Percentiles rank a stretch among this genome's conserved stretches.
Evolutionary conservation across 1,140 invertebrate species (phyloP).

Genomic region (Vanessa atalanta): DNA sequence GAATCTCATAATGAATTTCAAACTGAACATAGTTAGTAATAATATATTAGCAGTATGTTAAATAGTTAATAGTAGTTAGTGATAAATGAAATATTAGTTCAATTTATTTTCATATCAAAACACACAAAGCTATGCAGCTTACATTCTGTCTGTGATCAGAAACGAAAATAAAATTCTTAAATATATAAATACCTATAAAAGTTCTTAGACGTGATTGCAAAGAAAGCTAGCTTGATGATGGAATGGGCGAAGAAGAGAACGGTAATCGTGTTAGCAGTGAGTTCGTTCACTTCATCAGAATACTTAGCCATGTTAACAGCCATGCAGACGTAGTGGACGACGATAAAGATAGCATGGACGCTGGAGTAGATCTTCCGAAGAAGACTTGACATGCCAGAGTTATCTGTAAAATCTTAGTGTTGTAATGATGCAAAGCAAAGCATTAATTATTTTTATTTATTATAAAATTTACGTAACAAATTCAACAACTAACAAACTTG

Average conservation of each 20-base stretch:
- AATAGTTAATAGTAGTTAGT: too few species aligned
- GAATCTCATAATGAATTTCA: too few species aligned
- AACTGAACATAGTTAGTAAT: too few species aligned
- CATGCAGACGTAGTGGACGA: constrained; percentile 84
- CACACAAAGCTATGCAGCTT: too few species aligned
- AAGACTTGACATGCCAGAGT: constrained; percentile 78
- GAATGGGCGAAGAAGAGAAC: constrained; percentile 89
- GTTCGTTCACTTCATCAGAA: constrained; percentile 88
- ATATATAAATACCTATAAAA: constrained; percentile 85
- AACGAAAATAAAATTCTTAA: background rate
- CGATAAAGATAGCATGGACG: constrained; percentile 83
- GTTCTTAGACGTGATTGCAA: constrained; percentile 86
- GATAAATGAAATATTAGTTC: too few species aligned
- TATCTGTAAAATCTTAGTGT: constrained; percentile 61
- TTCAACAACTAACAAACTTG: too few species aligned
- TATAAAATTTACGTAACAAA: too few species aligned
- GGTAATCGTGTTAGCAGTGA: constrained; percentile 91
- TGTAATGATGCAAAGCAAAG: background rate
- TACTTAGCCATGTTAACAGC: constrained; percentile 86
- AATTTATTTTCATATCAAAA: too few species aligned
- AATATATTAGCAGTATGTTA: too few species aligned
- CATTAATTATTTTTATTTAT: too few species aligned
- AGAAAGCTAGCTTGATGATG: constrained; percentile 87
- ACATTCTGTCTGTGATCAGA: background rate
- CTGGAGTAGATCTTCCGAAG: constrained; percentile 83